A percentile compares a stretch with the other conserved stretches of the same genome.
Conservation (phyloP, 2,797 vertebrate species). For the Gymnothorax reevesii region DNA sequence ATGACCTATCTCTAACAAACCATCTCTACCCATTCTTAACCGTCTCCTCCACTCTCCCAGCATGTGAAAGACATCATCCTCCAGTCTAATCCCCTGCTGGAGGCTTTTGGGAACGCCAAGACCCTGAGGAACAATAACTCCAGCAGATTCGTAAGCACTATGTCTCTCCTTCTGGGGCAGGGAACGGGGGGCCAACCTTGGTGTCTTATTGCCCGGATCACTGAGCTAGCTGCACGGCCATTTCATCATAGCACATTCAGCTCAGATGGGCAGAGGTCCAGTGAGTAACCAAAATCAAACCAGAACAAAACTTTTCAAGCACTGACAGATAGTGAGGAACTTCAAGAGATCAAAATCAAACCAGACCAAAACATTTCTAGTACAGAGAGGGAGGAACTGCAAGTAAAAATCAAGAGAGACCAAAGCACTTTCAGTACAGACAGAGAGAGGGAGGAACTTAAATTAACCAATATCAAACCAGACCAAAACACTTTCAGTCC, state of each 20-base stretch:
- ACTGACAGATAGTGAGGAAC: slow-evolving; percentile 32
- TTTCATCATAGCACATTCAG: not conserved
- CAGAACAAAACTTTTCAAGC: slow-evolving; percentile 34
- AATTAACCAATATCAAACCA: slow-evolving; percentile 34
- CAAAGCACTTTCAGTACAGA: slow-evolving; percentile 31
- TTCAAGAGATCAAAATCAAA: slow-evolving; percentile 18
- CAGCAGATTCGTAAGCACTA: slow-evolving; percentile 89
- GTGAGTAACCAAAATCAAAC: slow-evolving; percentile 27
- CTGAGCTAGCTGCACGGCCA: not conserved
- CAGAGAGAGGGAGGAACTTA: slow-evolving; percentile 29
- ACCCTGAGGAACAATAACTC: slow-evolving; percentile 97
- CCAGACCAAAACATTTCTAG: slow-evolving; percentile 27
- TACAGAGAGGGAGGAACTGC: slow-evolving; percentile 37
- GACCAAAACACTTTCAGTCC: slow-evolving; percentile 33
- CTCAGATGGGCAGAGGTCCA: slow-evolving; percentile 29
- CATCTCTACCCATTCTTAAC: not conserved
- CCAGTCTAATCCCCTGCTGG: slow-evolving; percentile 94
- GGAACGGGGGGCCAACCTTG: not conserved
- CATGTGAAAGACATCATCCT: slow-evolving; percentile 99
- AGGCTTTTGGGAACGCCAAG: slow-evolving; percentile 98
- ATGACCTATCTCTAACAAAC: too few relatives aligned
- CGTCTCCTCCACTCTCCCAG: slow-evolving; percentile 61
- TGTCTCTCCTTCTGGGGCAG: not conserved
- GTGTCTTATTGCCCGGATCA: not conserved
- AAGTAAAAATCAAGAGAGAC: slow-evolving; percentile 39